A percentile compares a stretch with the other conserved stretches of the same genome.
Evolutionary conservation across 2,113 vertebrate genomes (phyloP).

Genomic region (Grantiella picta): DNA sequence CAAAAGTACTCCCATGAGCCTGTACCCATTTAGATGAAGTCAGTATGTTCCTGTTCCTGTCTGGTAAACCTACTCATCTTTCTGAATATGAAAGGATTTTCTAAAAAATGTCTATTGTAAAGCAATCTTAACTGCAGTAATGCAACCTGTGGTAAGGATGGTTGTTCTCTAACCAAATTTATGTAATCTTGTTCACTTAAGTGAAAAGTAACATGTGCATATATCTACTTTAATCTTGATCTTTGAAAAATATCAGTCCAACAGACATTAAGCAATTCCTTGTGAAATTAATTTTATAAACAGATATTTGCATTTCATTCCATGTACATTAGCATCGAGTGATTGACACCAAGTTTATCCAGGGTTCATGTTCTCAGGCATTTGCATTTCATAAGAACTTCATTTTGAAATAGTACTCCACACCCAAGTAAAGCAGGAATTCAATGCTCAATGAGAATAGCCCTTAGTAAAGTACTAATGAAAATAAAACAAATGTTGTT

Average conservation of each 20-base stretch:
- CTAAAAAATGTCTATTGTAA: constrained; percentile 18
- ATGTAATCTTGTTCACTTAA: constrained; percentile 15
- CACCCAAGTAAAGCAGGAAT: not conserved
- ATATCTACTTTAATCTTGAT: not conserved
- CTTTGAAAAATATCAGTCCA: constrained; percentile 23
- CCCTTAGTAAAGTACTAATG: not conserved
- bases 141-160: not conserved
- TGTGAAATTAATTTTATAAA: constrained; percentile 32
- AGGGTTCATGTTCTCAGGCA: not conserved
- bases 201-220: not conserved
- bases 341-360: not conserved
- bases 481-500: not conserved
- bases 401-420: not conserved
- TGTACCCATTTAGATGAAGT: not conserved
- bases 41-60: not conserved
- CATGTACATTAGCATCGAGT: not conserved
- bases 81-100: constrained; percentile 31
- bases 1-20: constrained; percentile 13
- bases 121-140: not conserved
- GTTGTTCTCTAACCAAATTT: constrained; percentile 15
- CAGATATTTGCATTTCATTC: not conserved
- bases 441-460: not conserved
- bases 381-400: not conserved
- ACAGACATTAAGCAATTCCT: constrained; percentile 18
- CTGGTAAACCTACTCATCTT: constrained; percentile 7